Conservation (phyloP, 2,113 vertebrate genomes). For the Notarius lentiginosus region DNA sequence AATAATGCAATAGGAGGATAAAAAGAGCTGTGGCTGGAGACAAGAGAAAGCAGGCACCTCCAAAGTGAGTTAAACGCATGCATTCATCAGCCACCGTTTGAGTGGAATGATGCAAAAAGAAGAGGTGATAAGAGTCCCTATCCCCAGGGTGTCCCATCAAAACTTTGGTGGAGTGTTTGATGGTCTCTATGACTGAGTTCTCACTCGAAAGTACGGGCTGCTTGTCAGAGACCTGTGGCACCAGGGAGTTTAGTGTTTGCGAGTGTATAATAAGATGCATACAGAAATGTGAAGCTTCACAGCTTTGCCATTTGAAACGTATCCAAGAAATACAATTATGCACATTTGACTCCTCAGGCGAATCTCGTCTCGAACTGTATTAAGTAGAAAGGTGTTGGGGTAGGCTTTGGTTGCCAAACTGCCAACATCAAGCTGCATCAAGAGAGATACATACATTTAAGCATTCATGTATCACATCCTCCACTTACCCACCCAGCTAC, state of each 20-base stretch:
- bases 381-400: background rate
- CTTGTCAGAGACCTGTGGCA: constrained; percentile 44
- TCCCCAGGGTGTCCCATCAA: constrained; percentile 52
- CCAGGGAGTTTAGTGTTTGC: background rate
- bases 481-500: background rate
- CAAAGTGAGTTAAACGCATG: constrained; percentile 15
- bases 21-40: background rate
- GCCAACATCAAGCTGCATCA: constrained; percentile 12
- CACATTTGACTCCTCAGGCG: constrained; percentile 28
- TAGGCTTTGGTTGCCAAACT: constrained; percentile 9
- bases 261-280: constrained; percentile 33
- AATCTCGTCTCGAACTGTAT: constrained; percentile 21
- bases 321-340: constrained; percentile 56
- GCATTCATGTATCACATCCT: background rate
- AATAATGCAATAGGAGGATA: constrained; percentile 58
- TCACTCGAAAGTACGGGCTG: constrained; percentile 40
- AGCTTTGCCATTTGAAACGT: constrained; percentile 42
- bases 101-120: constrained; percentile 35
- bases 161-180: constrained; percentile 57
- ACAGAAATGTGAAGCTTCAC: constrained; percentile 5
- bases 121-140: constrained; percentile 43
- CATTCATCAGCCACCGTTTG: constrained; percentile 17
- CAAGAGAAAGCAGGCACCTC: constrained; percentile 10
- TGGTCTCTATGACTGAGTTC: constrained; percentile 56
- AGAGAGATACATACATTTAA: background rate